A percentile compares a stretch with the other conserved stretches of the same genome.
These are phyloP conservation scores for Rugalucina vietnamica DNA, from an alignment of 2,888 invertebrate genomes.

Conservation along the genomic window DNA sequence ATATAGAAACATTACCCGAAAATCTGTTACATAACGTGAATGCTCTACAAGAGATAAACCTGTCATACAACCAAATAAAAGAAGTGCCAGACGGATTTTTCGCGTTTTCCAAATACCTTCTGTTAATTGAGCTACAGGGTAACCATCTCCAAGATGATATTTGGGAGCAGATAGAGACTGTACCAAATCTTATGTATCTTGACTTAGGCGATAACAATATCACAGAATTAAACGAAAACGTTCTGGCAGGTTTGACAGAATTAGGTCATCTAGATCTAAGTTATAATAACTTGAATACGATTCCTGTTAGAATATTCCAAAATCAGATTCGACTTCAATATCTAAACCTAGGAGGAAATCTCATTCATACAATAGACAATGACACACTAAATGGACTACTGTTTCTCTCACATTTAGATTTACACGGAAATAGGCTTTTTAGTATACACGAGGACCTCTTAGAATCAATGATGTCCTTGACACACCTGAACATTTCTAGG, in stretches of 20 bases:
- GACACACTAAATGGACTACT: slow-evolving; percentile 53
- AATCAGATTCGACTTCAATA: slow-evolving; percentile 45
- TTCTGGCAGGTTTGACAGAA: slow-evolving; percentile 22
- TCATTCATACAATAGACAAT: slow-evolving; percentile 45
- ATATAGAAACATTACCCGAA: slow-evolving; percentile 35
- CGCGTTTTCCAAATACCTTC: slow-evolving; percentile 21
- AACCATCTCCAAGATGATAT: slow-evolving; percentile 43
- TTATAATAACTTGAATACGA: slow-evolving; percentile 39
- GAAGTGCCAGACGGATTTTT: slow-evolving; percentile 34
- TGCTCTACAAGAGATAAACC: slow-evolving; percentile 40
- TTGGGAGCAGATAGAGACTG: slow-evolving; percentile 31
- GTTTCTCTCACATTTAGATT: slow-evolving; percentile 43
- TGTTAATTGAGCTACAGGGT: slow-evolving; percentile 36
- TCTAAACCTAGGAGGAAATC: slow-evolving; percentile 60
- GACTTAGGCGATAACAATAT: slow-evolving; percentile 46
- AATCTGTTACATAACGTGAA: slow-evolving; percentile 24
- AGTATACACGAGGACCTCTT: slow-evolving; percentile 38
- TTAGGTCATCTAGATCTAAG: slow-evolving; percentile 47
- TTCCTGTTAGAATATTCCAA: slow-evolving; percentile 54
- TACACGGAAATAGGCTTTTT: slow-evolving; percentile 60
- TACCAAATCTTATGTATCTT: slow-evolving; percentile 39
- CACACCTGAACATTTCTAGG: slow-evolving; percentile 49
- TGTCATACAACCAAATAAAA: slow-evolving; percentile 39
- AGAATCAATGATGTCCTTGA: slow-evolving; percentile 21
- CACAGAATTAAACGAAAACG: slow-evolving; percentile 31